phyloP scores from a whole-genome alignment of 2,797 vertebrate species.

The Crenichthys baileyi region DNA sequence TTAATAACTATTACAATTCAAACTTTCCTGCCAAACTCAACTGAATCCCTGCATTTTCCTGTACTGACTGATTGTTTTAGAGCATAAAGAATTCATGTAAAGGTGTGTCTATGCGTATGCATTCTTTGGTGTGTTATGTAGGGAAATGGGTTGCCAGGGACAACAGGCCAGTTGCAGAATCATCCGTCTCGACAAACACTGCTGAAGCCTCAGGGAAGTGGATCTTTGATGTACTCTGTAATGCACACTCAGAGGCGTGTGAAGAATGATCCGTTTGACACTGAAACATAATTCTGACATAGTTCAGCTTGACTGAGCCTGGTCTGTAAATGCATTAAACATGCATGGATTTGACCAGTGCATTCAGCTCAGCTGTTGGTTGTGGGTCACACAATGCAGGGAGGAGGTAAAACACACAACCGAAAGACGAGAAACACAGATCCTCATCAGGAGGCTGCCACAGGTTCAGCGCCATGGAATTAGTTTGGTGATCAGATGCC shows the following conservation, averaged over 20 bases:
- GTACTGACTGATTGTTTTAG: slow-evolving; percentile 9
- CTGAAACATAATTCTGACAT: slow-evolving; percentile 33
- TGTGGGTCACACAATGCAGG: not conserved
- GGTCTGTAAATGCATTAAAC: slow-evolving; percentile 4
- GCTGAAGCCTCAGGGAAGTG: slow-evolving; percentile 45
- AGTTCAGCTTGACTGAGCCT: slow-evolving; percentile 18
- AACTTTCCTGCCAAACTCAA: slow-evolving; percentile 16
- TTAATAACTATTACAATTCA: slow-evolving; percentile 31
- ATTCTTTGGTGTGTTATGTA: slow-evolving; percentile 20
- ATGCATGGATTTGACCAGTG: slow-evolving; percentile 1
- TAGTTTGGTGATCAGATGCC: not conserved
- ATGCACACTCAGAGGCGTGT: slow-evolving; percentile 25
- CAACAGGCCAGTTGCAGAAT: slow-evolving; percentile 57
- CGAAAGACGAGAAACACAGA: not conserved
- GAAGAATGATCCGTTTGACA: slow-evolving; percentile 43
- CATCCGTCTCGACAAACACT: slow-evolving; percentile 64
- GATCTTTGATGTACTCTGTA: slow-evolving; percentile 48
- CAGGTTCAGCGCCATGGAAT: not conserved
- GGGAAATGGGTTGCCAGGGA: slow-evolving; percentile 50
- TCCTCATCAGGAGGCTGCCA: not conserved
- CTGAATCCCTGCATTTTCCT: slow-evolving; percentile 27
- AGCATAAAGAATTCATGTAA: slow-evolving; percentile 24
- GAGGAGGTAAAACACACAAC: not conserved
- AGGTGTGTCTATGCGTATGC: slow-evolving; percentile 1
- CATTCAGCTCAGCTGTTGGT: not conserved